phyloP scores from a whole-genome alignment of 2,797 vertebrate species.

The Hypotaenidia philippensis region DNA sequence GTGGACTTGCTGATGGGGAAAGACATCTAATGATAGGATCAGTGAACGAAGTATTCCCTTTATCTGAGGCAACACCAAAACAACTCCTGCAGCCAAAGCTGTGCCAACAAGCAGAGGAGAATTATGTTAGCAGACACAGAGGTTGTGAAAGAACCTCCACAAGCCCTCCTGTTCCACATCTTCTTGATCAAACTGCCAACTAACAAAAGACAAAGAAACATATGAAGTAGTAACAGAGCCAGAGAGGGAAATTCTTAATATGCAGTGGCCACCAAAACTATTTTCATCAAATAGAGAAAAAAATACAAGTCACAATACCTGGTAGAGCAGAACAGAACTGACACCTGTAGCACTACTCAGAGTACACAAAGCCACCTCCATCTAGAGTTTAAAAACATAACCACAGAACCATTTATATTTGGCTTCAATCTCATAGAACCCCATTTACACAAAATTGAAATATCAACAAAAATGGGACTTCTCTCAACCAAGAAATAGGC shows the following conservation, averaged over 20 bases:
- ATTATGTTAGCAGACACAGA: accelerated
- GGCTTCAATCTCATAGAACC: not conserved
- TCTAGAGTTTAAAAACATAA: not conserved
- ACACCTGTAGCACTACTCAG: not conserved
- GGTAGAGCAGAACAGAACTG: not conserved
- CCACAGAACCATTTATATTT: not conserved
- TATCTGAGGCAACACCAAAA: not conserved
- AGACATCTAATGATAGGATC: constrained; percentile 1
- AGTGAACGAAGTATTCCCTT: constrained; percentile 7
- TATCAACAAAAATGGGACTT: not conserved
- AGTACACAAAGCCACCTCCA: not conserved
- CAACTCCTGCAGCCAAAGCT: not conserved
- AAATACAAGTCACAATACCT: not conserved
- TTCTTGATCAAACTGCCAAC: not conserved
- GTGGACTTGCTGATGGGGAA: not conserved
- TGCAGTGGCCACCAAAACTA: not conserved
- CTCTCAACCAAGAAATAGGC: not conserved
- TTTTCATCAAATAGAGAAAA: not conserved
- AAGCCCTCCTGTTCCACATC: not conserved
- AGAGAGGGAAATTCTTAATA: not conserved
- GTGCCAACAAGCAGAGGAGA: not conserved
- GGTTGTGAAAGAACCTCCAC: not conserved
- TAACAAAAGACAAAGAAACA: not conserved
- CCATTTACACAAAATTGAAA: not conserved
- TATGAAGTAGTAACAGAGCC: not conserved